Base-by-base conservation (phyloP, 2,113 vertebrate genomes). In the Nibea albiflora region DNA sequence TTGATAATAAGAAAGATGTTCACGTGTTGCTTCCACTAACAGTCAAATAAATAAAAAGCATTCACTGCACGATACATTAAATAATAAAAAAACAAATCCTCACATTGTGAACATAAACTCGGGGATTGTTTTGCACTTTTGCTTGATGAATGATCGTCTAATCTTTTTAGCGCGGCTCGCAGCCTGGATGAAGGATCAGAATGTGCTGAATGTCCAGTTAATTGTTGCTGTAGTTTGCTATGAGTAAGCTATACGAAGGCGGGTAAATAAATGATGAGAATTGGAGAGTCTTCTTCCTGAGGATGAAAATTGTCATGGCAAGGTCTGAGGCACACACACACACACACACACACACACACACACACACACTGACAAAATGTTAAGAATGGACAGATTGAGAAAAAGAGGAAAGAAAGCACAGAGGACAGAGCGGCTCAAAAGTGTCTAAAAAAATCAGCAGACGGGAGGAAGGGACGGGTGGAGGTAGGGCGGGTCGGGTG, bases 261-360 rank as follows among this genome's bases (percentile, higher is more conserved):
- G 16, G 73, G 46, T 17, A 42, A 50, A 52, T 60, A 65, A 77
- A 66, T 52, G 11, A 72, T 17, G 10, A 61, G 46, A 22, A 22
- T 24, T 17, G 42, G 19, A 44, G 26, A 22, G 47, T 39, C 31
- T 22, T 69, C 44, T 9, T 79, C 57, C 52, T 52, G 3, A 52
- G 28, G 49, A 49, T 20, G 15, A 71, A 64, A 80, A 26, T 14
- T 54, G 42, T 58, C 14, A 46, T 57, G n/a, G n/a, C 57, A 0
- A 76, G 50, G 49, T 54, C 54, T 71, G 16, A 56, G 26, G 5
- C 54, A 78, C 7, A 39, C 68, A 85, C 83, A 73, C 77, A 85
- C 72, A 69, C 52, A 50, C 52, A 15, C 62, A 72, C 61, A 24
- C 80, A 52, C 19, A 46, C 31, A 75, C 24, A 56, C 71, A 68